These are phyloP conservation scores for Leuctra nigra DNA, from an alignment of 2,888 invertebrate genomes.

Conservation along the genomic window DNA sequence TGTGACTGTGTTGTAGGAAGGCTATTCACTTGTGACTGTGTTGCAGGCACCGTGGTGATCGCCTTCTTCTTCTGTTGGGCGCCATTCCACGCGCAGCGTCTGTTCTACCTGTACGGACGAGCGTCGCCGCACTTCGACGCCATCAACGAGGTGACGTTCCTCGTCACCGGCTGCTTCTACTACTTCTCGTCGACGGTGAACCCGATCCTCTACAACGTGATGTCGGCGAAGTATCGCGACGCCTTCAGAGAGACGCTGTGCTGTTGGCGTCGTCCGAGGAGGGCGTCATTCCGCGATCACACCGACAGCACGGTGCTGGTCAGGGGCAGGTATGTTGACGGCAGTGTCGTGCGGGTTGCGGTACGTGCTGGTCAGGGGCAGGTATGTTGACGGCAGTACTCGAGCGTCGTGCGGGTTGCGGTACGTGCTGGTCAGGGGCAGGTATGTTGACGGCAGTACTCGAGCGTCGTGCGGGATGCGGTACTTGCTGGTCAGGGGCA, in stretches of 20 bases:
- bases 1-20: no score
- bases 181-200: constrained; percentile 78
- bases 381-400: neutral
- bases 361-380: constrained; percentile 1
- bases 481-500: constrained; percentile 2
- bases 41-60: constrained; percentile 84
- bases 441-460: neutral
- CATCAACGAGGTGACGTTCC: constrained; percentile 73
- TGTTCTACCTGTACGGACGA: constrained; percentile 71
- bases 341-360: neutral
- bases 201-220: constrained; percentile 80
- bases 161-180: constrained; percentile 72
- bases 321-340: constrained; percentile 1
- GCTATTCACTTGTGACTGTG: no score
- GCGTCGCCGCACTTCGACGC: constrained; percentile 50
- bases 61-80: constrained; percentile 96
- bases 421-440: constrained; percentile 1
- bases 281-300: neutral
- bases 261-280: constrained; percentile 43
- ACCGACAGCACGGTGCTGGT: constrained; percentile 20
- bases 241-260: constrained; percentile 72
- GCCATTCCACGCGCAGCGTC: constrained; percentile 88
- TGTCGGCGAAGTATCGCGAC: constrained; percentile 67
- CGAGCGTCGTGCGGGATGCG: neutral
- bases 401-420: neutral